Percentiles rank a stretch among this genome's conserved stretches.
These are phyloP conservation scores for Telmatochromis brachygnathus DNA, from an alignment of 2,113 vertebrate genomes.

Conservation along the genomic window DNA sequence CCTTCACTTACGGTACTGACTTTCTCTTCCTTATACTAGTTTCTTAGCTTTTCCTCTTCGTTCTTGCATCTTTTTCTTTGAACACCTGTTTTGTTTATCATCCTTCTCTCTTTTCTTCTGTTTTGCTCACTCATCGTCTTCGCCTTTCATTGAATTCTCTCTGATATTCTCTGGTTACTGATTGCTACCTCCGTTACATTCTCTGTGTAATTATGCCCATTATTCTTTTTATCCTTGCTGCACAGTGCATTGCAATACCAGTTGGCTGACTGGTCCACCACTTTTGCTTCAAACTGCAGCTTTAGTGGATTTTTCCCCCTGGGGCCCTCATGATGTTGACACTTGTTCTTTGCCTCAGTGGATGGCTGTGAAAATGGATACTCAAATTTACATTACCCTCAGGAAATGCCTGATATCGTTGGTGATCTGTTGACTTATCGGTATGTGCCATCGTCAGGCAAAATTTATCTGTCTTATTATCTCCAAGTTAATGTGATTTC, in stretches of 20 bases:
- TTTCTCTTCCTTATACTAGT: background rate
- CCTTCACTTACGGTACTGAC: rapidly evolving
- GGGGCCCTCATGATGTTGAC: background rate
- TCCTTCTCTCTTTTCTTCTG: background rate
- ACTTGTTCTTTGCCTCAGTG: background rate
- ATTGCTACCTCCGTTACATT: background rate
- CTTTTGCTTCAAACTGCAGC: background rate
- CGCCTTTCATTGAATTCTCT: background rate
- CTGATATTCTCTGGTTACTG: background rate
- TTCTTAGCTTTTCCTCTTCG: rapidly evolving
- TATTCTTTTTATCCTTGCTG: background rate
- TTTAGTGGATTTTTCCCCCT: background rate
- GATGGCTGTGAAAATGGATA: background rate
- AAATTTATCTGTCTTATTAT: background rate
- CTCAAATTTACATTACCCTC: background rate
- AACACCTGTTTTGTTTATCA: background rate
- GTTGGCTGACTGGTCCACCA: background rate
- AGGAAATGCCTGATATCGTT: background rate
- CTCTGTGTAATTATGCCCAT: background rate
- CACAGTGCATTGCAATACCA: background rate
- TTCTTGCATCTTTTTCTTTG: background rate
- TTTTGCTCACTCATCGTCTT: background rate
- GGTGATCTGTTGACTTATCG: background rate
- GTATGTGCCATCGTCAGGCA: background rate
- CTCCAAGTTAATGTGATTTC: background rate